Conservation (phyloP, 30 jellyfish, hydroid and myxozoan species). For the Aurelia aurita complex sp. Pacific region DNA sequence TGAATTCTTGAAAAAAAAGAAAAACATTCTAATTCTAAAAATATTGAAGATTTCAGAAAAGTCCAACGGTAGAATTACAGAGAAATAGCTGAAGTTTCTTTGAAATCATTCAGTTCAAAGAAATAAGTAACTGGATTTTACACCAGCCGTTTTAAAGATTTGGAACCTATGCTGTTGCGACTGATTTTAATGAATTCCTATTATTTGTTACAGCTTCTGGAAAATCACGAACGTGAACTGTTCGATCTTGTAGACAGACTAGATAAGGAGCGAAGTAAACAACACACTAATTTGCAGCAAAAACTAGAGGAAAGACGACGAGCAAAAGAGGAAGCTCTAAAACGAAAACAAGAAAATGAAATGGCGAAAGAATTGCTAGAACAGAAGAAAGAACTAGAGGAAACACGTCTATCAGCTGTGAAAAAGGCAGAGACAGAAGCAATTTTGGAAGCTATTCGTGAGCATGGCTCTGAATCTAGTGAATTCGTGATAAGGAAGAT, state of each 20-base stretch:
- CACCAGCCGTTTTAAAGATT: too few relatives aligned
- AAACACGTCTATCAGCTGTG: constrained; percentile 82
- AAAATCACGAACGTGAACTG: constrained; percentile 82
- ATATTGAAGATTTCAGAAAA: too few relatives aligned
- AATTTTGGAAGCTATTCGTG: constrained; percentile 85
- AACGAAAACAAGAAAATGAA: constrained; percentile 86
- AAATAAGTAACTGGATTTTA: too few relatives aligned
- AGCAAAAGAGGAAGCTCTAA: constrained; percentile 78
- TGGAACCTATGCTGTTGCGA: too few relatives aligned
- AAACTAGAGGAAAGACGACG: constrained; percentile 76
- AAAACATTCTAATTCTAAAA: too few relatives aligned
- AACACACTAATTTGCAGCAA: constrained; percentile 58
- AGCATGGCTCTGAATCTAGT: constrained; percentile 89
- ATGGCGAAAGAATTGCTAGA: constrained; percentile 88
- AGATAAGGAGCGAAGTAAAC: constrained; percentile 75
- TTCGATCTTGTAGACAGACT: constrained; percentile 79
- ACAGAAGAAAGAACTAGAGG: constrained; percentile 91
- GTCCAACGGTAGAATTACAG: too few relatives aligned
- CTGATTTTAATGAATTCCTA: too few relatives aligned
- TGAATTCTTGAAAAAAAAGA: too few relatives aligned
- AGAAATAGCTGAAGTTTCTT: too few relatives aligned
- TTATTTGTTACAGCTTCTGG: constrained; percentile 61
- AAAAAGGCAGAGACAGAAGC: constrained; percentile 92
- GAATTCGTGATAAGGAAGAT: constrained; percentile 89
- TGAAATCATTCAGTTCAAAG: too few relatives aligned